Evolutionary conservation across 1,140 invertebrate species (phyloP), one percentile per base, ranked within the genome.

Genomic region (Drosophila pruinosa): DNA sequence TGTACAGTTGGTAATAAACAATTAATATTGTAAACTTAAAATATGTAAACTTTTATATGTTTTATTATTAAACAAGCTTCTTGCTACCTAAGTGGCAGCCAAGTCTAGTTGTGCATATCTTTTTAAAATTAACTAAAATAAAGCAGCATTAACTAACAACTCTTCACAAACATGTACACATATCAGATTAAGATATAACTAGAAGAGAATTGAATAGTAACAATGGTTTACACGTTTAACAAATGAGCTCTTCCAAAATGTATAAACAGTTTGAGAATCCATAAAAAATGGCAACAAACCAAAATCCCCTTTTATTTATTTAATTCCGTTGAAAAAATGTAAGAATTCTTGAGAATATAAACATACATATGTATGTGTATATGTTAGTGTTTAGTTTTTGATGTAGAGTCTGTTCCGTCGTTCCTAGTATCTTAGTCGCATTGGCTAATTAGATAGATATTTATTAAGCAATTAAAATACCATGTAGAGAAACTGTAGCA

Each of bases 401-500:
- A 10, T 50, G 31, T 10, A 1, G n/a, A 14, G 4, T 12, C 26
- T 34, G n/a, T 14, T 54, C 17, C 47, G 38, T 73, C 8, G 19
- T 45, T 45, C 52, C 24, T 21, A 65, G 34, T 43, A 8, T 15
- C 3, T 12, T 6, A 63, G 43, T 54, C 21, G 17, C 31, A 48
- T 58, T 48, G 62, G 38, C 39, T 54, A 78, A 75, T 75, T 75
- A 85, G 62, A 34, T 58, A 80, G 61, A 53, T 85, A 83, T 83
- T 83, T 80, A 73, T 79, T 62, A 58, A 41, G 70, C 79, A 79
- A 83, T 83, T 83, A 79, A 83, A 83, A 85, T 83, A 61, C 75
- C 80, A 36, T 22, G 24, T 53, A 36, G 39, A 36, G 26, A 54
- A 57, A 34, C 41, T 63, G 52, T 53, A 43, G 36, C 50, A 39